These are phyloP conservation scores for Nerophis ophidion DNA, from an alignment of 2,113 vertebrate species.

Conservation along the genomic window DNA sequence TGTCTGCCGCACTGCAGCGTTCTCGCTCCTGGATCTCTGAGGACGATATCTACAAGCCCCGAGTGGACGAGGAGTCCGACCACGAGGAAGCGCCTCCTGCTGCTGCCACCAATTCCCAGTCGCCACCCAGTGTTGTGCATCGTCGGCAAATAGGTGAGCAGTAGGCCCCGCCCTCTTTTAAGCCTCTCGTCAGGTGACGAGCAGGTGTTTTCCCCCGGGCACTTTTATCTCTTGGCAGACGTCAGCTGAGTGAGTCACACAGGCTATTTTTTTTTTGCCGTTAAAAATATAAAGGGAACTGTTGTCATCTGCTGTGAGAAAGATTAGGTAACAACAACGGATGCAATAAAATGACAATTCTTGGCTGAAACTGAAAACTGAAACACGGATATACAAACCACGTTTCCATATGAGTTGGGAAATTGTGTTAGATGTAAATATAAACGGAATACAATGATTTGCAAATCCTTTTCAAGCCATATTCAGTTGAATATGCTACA, in stretches of 20 bases:
- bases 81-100: slow-evolving; percentile 17
- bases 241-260: slow-evolving; percentile 6
- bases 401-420: no score
- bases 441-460: no score
- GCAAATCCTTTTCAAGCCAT: no score
- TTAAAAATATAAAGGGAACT: not conserved
- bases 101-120: slow-evolving; percentile 19
- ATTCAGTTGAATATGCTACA: no score
- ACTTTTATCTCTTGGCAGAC: not conserved
- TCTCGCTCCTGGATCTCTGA: slow-evolving; percentile 87
- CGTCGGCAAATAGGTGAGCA: slow-evolving; percentile 83
- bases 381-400: no score
- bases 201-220: slow-evolving; percentile 3
- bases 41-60: slow-evolving; percentile 85
- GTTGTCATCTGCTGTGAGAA: not conserved
- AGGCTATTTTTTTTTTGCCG: not conserved
- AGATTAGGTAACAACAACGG: not conserved
- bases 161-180: no score
- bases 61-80: slow-evolving; percentile 21
- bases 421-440: no score
- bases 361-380: no score
- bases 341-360: not conserved
- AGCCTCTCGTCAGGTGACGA: not conserved
- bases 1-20: slow-evolving; percentile 57
- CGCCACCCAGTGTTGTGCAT: slow-evolving; percentile 76